Base-by-base conservation (phyloP, 1,140 invertebrate species). In the Drosophila neocordata region DNA sequence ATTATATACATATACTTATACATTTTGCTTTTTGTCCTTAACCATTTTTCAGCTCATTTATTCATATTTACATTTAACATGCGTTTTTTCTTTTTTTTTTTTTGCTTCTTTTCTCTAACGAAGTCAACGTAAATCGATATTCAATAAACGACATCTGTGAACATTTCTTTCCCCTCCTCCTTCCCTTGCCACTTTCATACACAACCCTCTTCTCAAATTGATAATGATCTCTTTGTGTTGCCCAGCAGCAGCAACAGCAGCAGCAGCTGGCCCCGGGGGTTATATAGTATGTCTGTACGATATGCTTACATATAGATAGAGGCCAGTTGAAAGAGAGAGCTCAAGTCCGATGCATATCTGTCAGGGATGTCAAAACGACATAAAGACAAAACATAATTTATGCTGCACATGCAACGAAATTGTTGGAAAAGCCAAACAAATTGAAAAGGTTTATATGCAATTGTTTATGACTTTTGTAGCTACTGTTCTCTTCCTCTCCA, bases 131-230 rank as follows among this genome's bases (percentile, higher is more conserved):
- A 88, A 88, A 89, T 89, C 85, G 84, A 89, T 89, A 89, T 89
- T 89, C 84, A 89, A 89, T 89, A 89, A 89, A 89, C 80, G 84
- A 89, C 84, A 89, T 89, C 84, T 89, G 84, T 89, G 80, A 84
- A 85, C 79, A 89, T 89, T 89, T 89, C 84, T 88, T 65, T 35
- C 48, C n/a, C 34, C 6, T 11, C 62, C 31, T 48, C 13, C 8
- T 15, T 20, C 31, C 24, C 12, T 44, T 53, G n/a, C 55, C 53
- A 24, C 24, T 24, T 24, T 4, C 27, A 31, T 31, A 9, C 52
- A 44, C 71, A 55, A 69, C 73, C 72, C 72, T 69, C 41, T 75
- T 65, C 56, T 65, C 72, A 62, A 59, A 51, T 67, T 57, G 83
- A 88, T 88, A 88, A 83, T 88, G 83, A 88, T 88, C 83, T 88